Evolutionary conservation across 2,888 invertebrate genomes (phyloP), one percentile per base, ranked within the genome.

Genomic region (Dione juno): DNA sequence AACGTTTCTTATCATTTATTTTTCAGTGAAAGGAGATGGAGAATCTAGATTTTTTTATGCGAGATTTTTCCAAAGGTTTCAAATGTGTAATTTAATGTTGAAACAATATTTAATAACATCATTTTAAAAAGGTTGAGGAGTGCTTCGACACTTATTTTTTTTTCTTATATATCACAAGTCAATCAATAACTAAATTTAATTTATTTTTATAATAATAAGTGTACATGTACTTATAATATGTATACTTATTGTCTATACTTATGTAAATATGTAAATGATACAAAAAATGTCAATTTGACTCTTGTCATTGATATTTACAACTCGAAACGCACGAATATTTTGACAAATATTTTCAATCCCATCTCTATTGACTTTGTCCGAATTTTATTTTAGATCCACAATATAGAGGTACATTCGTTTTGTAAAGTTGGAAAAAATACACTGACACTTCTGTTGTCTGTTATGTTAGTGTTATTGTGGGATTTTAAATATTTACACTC

Each of bases 341-440:
- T 40, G 58, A 58, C 58, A 52, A 52, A 50, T 50, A 50, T 67
- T 59, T 67, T 59, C 41, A 7, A 41, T 67, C 13, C 41, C 28
- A 52, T 67, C 58, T 58, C 50, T 50, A 52, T 67, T 67, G 66
- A 67, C 59, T 21, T 13, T 48, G 11, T 28, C 16, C 5, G n/a
- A 21, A 35, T 8, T 67, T 48, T 63, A 48, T 63, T 48, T 16
- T 48, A n/a, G 11, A 13, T 48, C 11, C 35, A 28, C 8, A 48
- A 28, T 53, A 50, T 53, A 6, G 37, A 35, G 37, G 19, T 19
- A 16, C 66, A 48, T 54, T 48, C 37, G 66, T 66, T 58, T 58
- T 40, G 43, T 16, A 50, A 48, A 48, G 40, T 58, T 50, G 21
- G 48, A 11, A 58, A n/a, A 59, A 58, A 50, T 67, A 67, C 2